phyloP scores from a whole-genome alignment of 2,888 invertebrate genomes.

The Drosophila paucipuncta region DNA sequence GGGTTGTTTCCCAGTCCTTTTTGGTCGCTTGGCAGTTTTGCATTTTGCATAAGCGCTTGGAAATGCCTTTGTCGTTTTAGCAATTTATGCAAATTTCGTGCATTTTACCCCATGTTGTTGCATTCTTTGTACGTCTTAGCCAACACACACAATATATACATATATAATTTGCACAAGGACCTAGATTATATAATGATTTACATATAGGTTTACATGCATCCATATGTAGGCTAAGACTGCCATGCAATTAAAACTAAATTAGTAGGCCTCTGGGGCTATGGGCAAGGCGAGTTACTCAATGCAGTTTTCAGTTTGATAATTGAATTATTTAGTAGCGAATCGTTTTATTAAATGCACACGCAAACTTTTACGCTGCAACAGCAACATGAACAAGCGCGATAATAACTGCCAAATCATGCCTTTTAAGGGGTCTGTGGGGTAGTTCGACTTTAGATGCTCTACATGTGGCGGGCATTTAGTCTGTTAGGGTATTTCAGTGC shows the following conservation, averaged over 20 bases:
- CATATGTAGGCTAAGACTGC: conserved; percentile 45
- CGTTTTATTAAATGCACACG: conserved; percentile 60
- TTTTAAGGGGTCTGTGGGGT: conserved; percentile 18
- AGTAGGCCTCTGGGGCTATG: conserved; percentile 74
- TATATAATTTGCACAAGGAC: conserved; percentile 4
- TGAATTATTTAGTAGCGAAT: conserved; percentile 75
- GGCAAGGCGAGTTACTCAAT: conserved; percentile 34
- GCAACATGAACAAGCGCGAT: background rate
- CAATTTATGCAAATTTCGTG: conserved; percentile 80
- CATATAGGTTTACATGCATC: background rate
- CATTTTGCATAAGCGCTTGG: conserved; percentile 81
- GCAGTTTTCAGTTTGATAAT: conserved; percentile 65
- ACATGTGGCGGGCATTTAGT: background rate
- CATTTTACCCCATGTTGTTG: conserved; percentile 79
- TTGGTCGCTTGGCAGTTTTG: conserved; percentile 61
- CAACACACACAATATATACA: conserved; percentile 31
- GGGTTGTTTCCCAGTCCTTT: conserved; percentile 49
- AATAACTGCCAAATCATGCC: conserved; percentile 34
- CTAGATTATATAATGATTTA: conserved; percentile 3
- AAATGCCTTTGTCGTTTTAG: conserved; percentile 79
- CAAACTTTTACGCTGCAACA: conserved; percentile 28
- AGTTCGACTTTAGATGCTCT: background rate
- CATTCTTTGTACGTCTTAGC: conserved; percentile 71
- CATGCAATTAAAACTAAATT: conserved; percentile 81
- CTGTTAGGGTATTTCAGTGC: background rate